phyloP scores from a whole-genome alignment of 2,888 invertebrate species.

The Villa cingulata region DNA sequence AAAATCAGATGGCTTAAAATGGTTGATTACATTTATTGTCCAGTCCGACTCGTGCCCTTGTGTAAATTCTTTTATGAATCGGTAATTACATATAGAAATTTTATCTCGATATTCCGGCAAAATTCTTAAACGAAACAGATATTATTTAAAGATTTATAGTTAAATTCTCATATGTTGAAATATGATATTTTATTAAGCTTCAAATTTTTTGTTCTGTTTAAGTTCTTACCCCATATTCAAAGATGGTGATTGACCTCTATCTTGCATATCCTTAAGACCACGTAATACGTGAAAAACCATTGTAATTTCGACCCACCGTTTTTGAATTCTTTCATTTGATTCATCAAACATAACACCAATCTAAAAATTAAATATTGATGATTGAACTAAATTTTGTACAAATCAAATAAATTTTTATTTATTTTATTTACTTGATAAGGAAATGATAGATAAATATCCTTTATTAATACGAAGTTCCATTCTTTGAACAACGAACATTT shows the following conservation, averaged over 20 bases:
- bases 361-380: too few species aligned
- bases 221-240: slow-evolving; percentile 55
- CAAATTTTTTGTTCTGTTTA: too few species aligned
- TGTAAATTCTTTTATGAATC: slow-evolving; percentile 71
- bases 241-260: slow-evolving; percentile 49
- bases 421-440: slow-evolving; percentile 55
- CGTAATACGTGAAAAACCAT: slow-evolving; percentile 65
- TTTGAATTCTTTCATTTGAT: slow-evolving; percentile 41
- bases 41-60: slow-evolving; percentile 65
- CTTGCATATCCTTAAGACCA: slow-evolving; percentile 50
- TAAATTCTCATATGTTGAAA: too few species aligned
- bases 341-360: slow-evolving; percentile 58
- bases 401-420: too few species aligned
- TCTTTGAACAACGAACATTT: slow-evolving; percentile 54
- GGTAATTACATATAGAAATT: slow-evolving; percentile 59
- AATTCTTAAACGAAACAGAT: slow-evolving; percentile 29
- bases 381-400: neutral
- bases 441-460: slow-evolving; percentile 67
- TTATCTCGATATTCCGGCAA: slow-evolving; percentile 54
- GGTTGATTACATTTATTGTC: slow-evolving; percentile 69
- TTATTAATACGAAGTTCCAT: slow-evolving; percentile 46
- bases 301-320: slow-evolving; percentile 71
- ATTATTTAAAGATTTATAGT: too few species aligned
- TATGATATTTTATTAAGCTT: too few species aligned
- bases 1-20: slow-evolving; percentile 53